phyloP scores from a whole-genome alignment of 2,888 invertebrate species.

The Cataglyphis albicans region DNA sequence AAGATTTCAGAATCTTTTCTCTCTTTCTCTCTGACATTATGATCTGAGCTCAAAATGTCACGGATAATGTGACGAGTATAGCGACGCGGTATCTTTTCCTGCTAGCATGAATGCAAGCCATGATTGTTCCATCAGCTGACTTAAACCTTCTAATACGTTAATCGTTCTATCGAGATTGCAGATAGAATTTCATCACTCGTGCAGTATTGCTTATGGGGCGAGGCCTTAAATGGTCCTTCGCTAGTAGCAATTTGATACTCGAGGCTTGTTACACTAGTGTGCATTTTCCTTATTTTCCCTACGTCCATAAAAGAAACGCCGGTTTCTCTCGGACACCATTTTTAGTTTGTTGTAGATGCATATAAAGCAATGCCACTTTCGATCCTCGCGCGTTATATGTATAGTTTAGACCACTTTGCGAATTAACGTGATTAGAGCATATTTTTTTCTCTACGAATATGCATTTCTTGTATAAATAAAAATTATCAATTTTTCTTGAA shows the following conservation, averaged over 20 bases:
- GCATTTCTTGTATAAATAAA: neutral
- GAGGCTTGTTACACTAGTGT: constrained; percentile 69
- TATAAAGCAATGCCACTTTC: constrained; percentile 68
- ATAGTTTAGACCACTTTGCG: neutral
- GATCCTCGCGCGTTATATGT: constrained; percentile 19
- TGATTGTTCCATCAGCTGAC: constrained; percentile 60
- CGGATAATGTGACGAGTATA: constrained; percentile 23
- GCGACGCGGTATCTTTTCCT: constrained; percentile 5
- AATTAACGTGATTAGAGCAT: neutral
- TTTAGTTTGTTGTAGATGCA: constrained; percentile 59
- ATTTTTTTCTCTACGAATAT: neutral
- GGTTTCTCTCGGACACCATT: constrained; percentile 69
- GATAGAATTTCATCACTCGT: constrained; percentile 74
- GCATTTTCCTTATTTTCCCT: constrained; percentile 74
- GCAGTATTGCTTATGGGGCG: constrained; percentile 73
- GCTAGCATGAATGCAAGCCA: constrained; percentile 25
- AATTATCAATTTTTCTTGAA: neutral
- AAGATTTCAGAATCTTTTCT: constrained; percentile 4
- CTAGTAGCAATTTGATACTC: constrained; percentile 73
- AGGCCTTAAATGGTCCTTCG: constrained; percentile 75
- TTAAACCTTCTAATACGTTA: constrained; percentile 73
- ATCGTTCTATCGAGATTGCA: constrained; percentile 72
- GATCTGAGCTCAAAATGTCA: constrained; percentile 14
- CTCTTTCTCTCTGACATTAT: neutral
- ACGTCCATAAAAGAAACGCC: constrained; percentile 64